A percentile compares a stretch with the other conserved stretches of the same genome.
Conservation (phyloP, 2,888 invertebrate genomes). For the Chymomyza fuscimana region DNA sequence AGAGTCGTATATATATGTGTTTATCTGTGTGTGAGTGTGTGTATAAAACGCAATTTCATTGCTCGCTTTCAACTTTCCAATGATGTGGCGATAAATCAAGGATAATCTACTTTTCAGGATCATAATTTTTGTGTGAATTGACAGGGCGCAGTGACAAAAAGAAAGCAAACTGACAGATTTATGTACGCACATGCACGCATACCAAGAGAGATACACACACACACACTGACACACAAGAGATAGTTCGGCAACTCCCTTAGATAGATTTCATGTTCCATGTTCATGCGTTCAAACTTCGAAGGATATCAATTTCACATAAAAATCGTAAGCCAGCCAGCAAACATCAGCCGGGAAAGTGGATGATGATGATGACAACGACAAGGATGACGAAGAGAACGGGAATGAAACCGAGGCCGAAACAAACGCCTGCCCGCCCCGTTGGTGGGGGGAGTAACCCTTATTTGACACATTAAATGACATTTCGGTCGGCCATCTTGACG, state of each 20-base stretch:
- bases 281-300: slow-evolving; percentile 45
- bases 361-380: slow-evolving; percentile 55
- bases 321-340: slow-evolving; percentile 40
- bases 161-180: slow-evolving; percentile 78
- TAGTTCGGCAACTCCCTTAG: slow-evolving; percentile 14
- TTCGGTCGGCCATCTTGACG: slow-evolving; percentile 73
- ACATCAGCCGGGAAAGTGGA: slow-evolving; percentile 53
- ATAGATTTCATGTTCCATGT: slow-evolving; percentile 36
- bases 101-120: slow-evolving; percentile 80
- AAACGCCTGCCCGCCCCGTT: neutral
- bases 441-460: slow-evolving; percentile 67
- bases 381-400: slow-evolving; percentile 15
- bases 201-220: slow-evolving; percentile 19
- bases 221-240: slow-evolving; percentile 17
- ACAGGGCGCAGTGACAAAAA: slow-evolving; percentile 76
- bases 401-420: neutral
- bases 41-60: slow-evolving; percentile 60
- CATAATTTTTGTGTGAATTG: slow-evolving; percentile 80
- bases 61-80: slow-evolving; percentile 70
- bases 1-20: slow-evolving; percentile 11
- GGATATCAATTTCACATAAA: slow-evolving; percentile 79
- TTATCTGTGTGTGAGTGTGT: slow-evolving; percentile 28
- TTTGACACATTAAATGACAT: slow-evolving; percentile 78
- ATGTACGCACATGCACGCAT: slow-evolving; percentile 68
- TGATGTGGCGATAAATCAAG: slow-evolving; percentile 79